phyloP scores from a whole-genome alignment of 2,797 vertebrate genomes.

The Etheostoma perlongum region DNA sequence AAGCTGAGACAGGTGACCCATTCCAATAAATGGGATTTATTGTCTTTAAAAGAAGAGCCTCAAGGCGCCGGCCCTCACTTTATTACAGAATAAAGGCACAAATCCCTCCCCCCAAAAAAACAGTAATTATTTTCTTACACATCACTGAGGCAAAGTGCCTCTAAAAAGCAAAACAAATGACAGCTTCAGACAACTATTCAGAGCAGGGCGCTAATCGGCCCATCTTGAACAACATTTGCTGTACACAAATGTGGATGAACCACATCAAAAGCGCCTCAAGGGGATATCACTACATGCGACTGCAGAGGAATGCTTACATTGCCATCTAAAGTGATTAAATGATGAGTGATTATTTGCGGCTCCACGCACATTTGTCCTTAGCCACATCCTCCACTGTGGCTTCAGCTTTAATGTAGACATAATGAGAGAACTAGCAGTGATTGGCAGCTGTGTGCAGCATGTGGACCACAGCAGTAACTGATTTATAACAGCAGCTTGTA shows the following conservation, averaged over 20 bases:
- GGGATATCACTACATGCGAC: conserved; percentile 33
- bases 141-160: conserved; percentile 30
- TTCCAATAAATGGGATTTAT: conserved; percentile 34
- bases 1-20: conserved; percentile 1
- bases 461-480: conserved; percentile 25
- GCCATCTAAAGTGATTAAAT: conserved; percentile 42
- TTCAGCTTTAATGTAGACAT: conserved; percentile 52
- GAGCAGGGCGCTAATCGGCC: conserved; percentile 59
- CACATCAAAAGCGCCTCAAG: conserved; percentile 67
- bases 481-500: conserved; percentile 18
- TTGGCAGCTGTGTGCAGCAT: conserved; percentile 46
- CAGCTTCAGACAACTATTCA: conserved; percentile 53
- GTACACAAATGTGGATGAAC: conserved; percentile 63
- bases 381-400: conserved; percentile 35
- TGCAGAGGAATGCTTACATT: conserved; percentile 54
- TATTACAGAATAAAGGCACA: conserved; percentile 21
- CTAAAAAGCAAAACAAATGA: conserved; percentile 63
- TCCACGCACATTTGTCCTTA: conserved; percentile 3
- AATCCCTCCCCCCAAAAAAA: conserved; percentile 10
- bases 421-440: conserved; percentile 32
- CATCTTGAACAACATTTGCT: conserved; percentile 49
- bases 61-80: conserved; percentile 10
- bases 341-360: conserved; percentile 51
- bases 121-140: conserved; percentile 53
- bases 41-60: conserved; percentile 24